Base-by-base conservation (phyloP, 1,140 invertebrate genomes). In the Aphelenchoides besseyi region DNA sequence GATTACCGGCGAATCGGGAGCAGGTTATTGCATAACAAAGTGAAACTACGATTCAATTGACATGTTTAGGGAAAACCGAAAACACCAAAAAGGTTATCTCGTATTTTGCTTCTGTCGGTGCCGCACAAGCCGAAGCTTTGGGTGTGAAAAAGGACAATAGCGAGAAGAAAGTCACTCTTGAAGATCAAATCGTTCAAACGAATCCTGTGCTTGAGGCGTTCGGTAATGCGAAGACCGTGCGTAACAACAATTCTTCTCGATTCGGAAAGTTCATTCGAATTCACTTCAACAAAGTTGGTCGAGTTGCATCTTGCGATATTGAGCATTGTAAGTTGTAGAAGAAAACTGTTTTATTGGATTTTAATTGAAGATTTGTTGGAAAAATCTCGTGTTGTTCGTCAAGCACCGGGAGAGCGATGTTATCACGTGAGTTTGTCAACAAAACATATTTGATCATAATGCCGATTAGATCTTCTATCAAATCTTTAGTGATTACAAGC, bases 361-460 rank as follows among this genome's bases (percentile, higher is more conserved):
- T 63, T 41, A 26, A 55, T 75, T 78, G 55, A 73, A 97, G 95
- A 99, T 89, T 89, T 99, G 88, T 89, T 99, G 85, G 97, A 99
- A 88, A 99, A 99, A 88, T 97, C 97, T 87, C 94, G 97, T 92
- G 96, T 99, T 88, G 98, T 97, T 87, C 98, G 95, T 85, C 96
- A 98, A 88, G 94, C 97, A 86, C 85, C 92, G 74, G 88, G 95
- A 79, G 97, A 99, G 88, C 91, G 96, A 87, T 98, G 96, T 78
- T 98, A 98, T 90, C 95, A 98, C 87, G 97, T 48, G 98, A 87
- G 5, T 59, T 29, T 33, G 55, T 8, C 5, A 59, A 33, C 26
- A 59, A 59, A 59, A 8, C 5, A 8, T 23, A 59, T 8, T 59
- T 33, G 98, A 98, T 92, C 98, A n/a, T n/a, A n/a, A 98, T 33